Conservation (phyloP, 2,113 vertebrate genomes). For the Grallaria varia region DNA sequence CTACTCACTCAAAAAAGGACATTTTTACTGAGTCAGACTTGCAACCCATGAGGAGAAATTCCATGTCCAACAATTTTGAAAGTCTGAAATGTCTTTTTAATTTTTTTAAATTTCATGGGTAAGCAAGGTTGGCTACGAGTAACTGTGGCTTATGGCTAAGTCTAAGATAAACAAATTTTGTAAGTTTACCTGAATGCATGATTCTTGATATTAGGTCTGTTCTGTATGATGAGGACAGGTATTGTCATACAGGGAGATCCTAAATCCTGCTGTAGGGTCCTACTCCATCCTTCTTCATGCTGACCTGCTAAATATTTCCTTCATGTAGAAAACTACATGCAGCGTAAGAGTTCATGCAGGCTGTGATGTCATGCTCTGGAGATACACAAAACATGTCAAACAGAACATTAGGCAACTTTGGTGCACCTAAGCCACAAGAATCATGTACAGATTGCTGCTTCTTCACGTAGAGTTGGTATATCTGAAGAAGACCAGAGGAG, state of each 20-base stretch:
- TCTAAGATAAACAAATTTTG: background rate
- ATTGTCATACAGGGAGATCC: background rate
- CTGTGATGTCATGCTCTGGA: background rate
- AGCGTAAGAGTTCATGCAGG: accelerated
- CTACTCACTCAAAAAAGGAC: background rate
- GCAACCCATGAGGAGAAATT: background rate
- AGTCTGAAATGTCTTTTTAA: background rate
- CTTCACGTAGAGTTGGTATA: background rate
- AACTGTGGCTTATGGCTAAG: background rate
- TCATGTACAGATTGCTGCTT: background rate
- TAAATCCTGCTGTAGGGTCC: background rate
- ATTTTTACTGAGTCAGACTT: background rate
- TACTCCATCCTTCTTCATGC: too few relatives aligned
- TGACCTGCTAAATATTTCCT: background rate
- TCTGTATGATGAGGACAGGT: background rate
- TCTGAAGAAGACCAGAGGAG: background rate
- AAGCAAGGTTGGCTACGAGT: background rate
- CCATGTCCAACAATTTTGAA: background rate
- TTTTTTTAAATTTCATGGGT: accelerated
- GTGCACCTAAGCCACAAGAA: background rate
- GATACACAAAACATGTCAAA: background rate
- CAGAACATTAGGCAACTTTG: background rate
- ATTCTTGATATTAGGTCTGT: background rate
- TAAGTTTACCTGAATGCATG: background rate
- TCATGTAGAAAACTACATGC: background rate